phyloP scores from a whole-genome alignment of 2,797 vertebrate species.

The Epinephelus malabaricus region DNA sequence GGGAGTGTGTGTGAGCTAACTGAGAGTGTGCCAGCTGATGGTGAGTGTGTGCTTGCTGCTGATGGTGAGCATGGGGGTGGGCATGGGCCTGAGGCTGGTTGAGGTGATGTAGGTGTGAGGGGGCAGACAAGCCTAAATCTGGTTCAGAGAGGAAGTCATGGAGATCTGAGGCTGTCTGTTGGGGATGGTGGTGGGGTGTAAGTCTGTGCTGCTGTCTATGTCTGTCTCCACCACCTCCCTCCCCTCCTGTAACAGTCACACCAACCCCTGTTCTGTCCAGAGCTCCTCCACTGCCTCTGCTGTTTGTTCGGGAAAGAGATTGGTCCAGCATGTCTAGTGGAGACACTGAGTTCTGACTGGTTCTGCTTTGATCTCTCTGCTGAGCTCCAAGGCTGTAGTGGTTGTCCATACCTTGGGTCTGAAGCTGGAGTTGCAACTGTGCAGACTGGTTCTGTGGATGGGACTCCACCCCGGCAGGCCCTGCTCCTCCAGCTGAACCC shows the following conservation, averaged over 20 bases:
- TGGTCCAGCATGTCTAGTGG: conserved; percentile 85
- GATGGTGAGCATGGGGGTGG: conserved; percentile 74
- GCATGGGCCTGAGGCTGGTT: conserved; percentile 69
- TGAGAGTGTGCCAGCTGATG: conserved; percentile 78
- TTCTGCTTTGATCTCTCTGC: conserved; percentile 74
- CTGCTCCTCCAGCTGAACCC: conserved; percentile 67
- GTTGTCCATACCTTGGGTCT: conserved; percentile 85
- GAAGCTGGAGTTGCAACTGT: conserved; percentile 88
- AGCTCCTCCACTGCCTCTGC: conserved; percentile 69
- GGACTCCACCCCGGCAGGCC: conserved; percentile 68
- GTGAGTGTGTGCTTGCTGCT: conserved; percentile 77
- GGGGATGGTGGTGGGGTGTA: conserved; percentile 78
- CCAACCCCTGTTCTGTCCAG: conserved; percentile 73
- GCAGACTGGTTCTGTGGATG: conserved; percentile 83
- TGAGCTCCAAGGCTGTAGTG: conserved; percentile 81
- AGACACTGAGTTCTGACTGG: conserved; percentile 83
- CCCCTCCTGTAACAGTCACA: conserved; percentile 53
- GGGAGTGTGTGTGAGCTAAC: conserved; percentile 66
- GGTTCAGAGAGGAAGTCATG: conserved; percentile 84
- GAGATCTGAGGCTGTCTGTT: conserved; percentile 79
- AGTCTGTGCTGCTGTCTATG: conserved; percentile 80
- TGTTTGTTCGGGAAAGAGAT: conserved; percentile 80
- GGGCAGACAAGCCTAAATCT: conserved; percentile 77
- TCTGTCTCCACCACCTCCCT: conserved; percentile 70
- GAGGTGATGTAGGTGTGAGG: conserved; percentile 84